Evolutionary conservation across 2,888 invertebrate genomes (phyloP).

Genomic region (Meliscaeva auricollis): DNA sequence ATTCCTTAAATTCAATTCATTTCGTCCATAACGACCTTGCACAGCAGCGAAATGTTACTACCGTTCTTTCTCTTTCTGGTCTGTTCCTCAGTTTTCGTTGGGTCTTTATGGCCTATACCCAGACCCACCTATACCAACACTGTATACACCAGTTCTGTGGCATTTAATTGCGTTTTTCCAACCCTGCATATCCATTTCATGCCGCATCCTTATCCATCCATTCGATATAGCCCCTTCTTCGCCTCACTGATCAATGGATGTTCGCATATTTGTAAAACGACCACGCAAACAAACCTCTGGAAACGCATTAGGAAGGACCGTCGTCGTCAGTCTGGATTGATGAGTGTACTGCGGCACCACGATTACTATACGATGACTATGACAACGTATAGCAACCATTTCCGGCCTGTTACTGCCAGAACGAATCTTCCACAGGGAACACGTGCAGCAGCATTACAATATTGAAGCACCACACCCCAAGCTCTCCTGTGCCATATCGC

Average conservation of each 20-base stretch:
- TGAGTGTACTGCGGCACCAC: constrained; percentile 68
- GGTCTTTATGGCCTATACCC: too few species aligned
- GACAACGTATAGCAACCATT: constrained; percentile 38
- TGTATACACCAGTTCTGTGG: constrained; percentile 46
- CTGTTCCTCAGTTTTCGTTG: not conserved
- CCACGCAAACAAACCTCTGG: constrained; percentile 76
- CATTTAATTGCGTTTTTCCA: constrained; percentile 73
- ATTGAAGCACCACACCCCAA: constrained; percentile 24
- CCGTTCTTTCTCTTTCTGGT: not conserved
- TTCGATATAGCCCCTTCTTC: not conserved
- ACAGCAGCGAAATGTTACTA: constrained; percentile 22
- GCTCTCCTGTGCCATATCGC: constrained; percentile 3
- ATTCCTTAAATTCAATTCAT: constrained; percentile 69
- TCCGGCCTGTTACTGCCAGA: constrained; percentile 63
- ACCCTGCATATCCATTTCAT: constrained; percentile 42
- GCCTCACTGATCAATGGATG: constrained; percentile 60
- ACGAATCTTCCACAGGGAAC: constrained; percentile 73
- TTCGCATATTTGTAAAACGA: constrained; percentile 75
- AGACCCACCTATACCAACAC: too few species aligned
- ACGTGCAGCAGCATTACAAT: constrained; percentile 68
- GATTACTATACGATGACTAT: constrained; percentile 2
- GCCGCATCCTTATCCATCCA: constrained; percentile 22
- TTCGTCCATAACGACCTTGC: constrained; percentile 49
- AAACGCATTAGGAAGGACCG: constrained; percentile 73
- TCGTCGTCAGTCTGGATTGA: constrained; percentile 68